Percentiles rank a stretch among this genome's conserved stretches.
phyloP scores from a whole-genome alignment of 2,113 vertebrate species.

The Brienomyrus longianalis region DNA sequence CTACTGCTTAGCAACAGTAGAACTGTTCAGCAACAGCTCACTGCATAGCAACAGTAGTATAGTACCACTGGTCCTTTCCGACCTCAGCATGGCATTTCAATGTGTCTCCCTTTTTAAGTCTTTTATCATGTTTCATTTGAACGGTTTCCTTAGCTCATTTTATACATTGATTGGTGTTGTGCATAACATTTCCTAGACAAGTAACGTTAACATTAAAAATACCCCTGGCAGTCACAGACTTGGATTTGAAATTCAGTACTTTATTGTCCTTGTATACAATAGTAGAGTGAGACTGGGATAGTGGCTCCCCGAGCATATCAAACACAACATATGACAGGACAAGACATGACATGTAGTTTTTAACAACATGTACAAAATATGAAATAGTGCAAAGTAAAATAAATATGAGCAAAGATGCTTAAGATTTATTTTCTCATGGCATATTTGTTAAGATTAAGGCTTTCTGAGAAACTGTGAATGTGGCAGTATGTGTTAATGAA shows the following conservation, averaged over 20 bases:
- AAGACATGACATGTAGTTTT: neutral
- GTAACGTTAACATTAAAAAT: neutral
- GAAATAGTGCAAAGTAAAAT: neutral
- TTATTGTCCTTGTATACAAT: neutral
- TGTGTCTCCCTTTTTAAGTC: neutral
- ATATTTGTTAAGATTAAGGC: neutral
- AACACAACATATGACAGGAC: neutral
- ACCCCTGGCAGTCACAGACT: neutral
- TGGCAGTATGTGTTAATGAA: neutral
- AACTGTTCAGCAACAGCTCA: neutral
- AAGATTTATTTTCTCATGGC: neutral
- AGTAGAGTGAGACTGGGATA: neutral
- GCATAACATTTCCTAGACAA: neutral
- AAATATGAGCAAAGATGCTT: neutral
- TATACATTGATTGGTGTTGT: neutral
- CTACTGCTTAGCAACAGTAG: neutral
- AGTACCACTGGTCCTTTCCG: neutral
- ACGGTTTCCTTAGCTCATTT: neutral
- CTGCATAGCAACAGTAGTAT: neutral
- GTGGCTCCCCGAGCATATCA: neutral
- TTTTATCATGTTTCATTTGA: neutral
- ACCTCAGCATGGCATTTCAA: neutral
- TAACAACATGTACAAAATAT: neutral
- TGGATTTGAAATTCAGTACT: neutral
- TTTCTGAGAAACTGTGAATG: neutral